Percentiles rank a stretch among this genome's conserved stretches.
Conservation (phyloP, 2,797 vertebrate genomes). For the Halcyon leucocephala region DNA sequence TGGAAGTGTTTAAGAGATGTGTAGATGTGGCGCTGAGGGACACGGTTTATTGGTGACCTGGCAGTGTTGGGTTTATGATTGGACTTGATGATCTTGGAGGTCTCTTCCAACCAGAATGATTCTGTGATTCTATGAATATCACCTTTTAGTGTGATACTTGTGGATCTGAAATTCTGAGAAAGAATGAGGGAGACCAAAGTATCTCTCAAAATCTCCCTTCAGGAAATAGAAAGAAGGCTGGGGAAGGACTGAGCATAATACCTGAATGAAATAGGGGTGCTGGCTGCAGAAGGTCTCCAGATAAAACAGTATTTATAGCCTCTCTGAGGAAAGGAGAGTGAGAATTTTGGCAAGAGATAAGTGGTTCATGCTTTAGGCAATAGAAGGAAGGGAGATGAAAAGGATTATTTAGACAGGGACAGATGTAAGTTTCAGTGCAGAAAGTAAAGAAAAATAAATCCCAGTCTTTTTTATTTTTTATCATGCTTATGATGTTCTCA, state of each 20-base stretch:
- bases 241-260: not conserved
- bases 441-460: not conserved
- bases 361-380: not conserved
- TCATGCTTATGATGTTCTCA: not conserved
- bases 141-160: not conserved
- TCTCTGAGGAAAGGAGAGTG: not conserved
- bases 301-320: not conserved
- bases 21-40: no score
- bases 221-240: not conserved
- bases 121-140: not conserved
- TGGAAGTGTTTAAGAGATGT: no score
- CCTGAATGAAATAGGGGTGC: not conserved
- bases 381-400: not conserved
- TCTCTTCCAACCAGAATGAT: no score
- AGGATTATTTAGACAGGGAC: not conserved
- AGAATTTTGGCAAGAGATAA: not conserved
- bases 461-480: not conserved
- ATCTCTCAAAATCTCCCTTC: not conserved
- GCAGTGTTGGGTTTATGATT: no score
- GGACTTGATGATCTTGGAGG: no score
- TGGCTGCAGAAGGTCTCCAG: not conserved
- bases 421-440: not conserved
- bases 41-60: no score
- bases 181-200: not conserved
- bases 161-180: not conserved